Conservation (phyloP, 2,888 invertebrate species). For the Latheticus oryzae region DNA sequence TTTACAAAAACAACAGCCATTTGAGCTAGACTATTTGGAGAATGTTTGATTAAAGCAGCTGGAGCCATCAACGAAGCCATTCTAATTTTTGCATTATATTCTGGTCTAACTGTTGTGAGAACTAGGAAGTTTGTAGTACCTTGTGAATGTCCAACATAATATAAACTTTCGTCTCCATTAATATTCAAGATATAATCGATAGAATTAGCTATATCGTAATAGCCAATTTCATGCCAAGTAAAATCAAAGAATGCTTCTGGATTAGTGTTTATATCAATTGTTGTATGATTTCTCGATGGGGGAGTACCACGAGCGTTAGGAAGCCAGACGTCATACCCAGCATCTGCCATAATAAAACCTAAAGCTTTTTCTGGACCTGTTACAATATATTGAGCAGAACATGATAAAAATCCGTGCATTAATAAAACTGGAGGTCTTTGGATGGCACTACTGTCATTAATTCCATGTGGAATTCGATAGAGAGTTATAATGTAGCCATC, state of each 20-base stretch:
- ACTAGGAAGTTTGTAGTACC: slow-evolving; percentile 76
- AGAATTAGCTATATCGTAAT: slow-evolving; percentile 80
- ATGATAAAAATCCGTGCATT: slow-evolving; percentile 25
- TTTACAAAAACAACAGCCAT: background rate
- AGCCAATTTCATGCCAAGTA: slow-evolving; percentile 84
- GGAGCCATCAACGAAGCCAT: slow-evolving; percentile 75
- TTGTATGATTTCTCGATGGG: slow-evolving; percentile 64
- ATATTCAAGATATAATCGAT: slow-evolving; percentile 73
- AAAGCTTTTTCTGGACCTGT: slow-evolving; percentile 48
- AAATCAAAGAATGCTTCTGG: slow-evolving; percentile 59
- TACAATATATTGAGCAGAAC: slow-evolving; percentile 45
- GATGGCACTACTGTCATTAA: background rate
- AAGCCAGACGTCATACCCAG: slow-evolving; percentile 53
- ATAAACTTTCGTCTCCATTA: slow-evolving; percentile 71
- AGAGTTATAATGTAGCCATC: slow-evolving; percentile 46
- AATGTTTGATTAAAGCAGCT: slow-evolving; percentile 57
- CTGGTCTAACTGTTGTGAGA: slow-evolving; percentile 70
- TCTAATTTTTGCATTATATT: slow-evolving; percentile 73
- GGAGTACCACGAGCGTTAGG: slow-evolving; percentile 70
- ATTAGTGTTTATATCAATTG: slow-evolving; percentile 44
- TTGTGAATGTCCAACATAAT: slow-evolving; percentile 76
- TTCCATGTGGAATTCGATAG: slow-evolving; percentile 41
- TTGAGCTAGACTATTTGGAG: background rate
- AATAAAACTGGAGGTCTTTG: slow-evolving; percentile 50
- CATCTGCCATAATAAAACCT: slow-evolving; percentile 48